phyloP scores from a whole-genome alignment of 2,797 vertebrate species.

The Oceanodroma leucorhoa region DNA sequence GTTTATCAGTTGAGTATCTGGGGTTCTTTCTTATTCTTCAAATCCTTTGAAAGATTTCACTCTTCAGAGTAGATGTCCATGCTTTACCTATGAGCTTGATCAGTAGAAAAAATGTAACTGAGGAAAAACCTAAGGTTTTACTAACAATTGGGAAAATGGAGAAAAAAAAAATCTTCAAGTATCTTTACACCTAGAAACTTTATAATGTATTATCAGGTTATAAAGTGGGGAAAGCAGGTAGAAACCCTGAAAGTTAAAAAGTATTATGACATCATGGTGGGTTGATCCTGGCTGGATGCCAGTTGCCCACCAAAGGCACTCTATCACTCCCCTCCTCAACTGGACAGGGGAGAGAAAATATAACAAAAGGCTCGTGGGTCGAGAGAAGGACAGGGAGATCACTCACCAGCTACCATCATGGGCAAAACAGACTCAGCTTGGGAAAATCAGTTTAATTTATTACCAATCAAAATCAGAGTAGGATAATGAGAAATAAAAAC shows the following conservation, averaged over 20 bases:
- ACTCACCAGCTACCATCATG: background rate
- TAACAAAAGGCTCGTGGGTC: accelerated
- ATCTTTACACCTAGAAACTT: background rate
- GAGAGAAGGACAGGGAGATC: background rate
- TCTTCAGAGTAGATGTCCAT: background rate
- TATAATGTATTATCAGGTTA: background rate
- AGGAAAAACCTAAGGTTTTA: background rate
- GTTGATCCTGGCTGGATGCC: background rate
- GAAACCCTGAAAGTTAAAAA: background rate
- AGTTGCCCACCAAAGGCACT: background rate
- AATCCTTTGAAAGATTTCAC: background rate
- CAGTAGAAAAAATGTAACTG: background rate
- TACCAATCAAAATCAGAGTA: background rate
- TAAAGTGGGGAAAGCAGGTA: background rate
- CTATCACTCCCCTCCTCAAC: background rate
- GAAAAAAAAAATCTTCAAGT: background rate
- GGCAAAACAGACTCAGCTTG: background rate
- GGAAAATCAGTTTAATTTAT: background rate
- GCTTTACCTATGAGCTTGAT: background rate
- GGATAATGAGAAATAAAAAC: background rate
- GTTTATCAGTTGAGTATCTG: background rate
- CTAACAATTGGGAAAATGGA: background rate
- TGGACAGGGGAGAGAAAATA: background rate
- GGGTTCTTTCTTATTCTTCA: background rate
- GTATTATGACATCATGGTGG: background rate